These are phyloP conservation scores for Oryzias javanicus DNA, from an alignment of 2,113 vertebrate species.

Conservation along the genomic window DNA sequence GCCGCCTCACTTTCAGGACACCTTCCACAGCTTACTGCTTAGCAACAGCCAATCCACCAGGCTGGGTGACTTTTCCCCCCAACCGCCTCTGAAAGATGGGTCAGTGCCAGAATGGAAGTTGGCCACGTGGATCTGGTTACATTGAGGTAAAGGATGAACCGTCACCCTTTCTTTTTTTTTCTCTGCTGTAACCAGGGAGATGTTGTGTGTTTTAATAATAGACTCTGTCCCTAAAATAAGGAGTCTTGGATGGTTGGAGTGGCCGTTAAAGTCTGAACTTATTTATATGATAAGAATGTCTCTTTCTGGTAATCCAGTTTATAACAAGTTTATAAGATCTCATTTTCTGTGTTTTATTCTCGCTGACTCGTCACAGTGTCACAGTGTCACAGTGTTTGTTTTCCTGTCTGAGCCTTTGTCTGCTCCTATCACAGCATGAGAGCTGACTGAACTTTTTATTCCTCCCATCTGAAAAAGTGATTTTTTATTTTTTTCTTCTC, in stretches of 20 bases:
- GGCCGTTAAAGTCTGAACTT: too few species aligned
- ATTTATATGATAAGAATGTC: not conserved
- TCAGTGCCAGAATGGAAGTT: constrained; percentile 78
- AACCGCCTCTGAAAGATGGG: constrained; percentile 67
- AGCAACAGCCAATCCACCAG: constrained; percentile 80
- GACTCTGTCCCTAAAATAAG: constrained; percentile 55
- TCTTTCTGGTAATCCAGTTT: constrained; percentile 2
- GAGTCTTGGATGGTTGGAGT: constrained; percentile 32
- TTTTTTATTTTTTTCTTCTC: too few species aligned
- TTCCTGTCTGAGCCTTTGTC: not conserved
- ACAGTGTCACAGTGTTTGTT: constrained; percentile 16
- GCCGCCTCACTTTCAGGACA: constrained; percentile 53
- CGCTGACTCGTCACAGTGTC: constrained; percentile 1
- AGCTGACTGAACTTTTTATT: too few species aligned
- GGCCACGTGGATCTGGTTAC: constrained; percentile 59
- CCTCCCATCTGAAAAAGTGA: too few species aligned
- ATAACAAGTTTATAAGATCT: constrained; percentile 26
- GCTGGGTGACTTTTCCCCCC: constrained; percentile 66
- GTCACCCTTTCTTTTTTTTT: constrained; percentile 18
- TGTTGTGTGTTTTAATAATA: constrained; percentile 66
- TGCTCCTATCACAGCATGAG: not conserved
- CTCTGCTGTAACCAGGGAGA: constrained; percentile 63
- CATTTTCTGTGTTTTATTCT: constrained; percentile 11
- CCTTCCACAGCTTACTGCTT: constrained; percentile 79
- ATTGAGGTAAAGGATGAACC: constrained; percentile 36